phyloP scores from a whole-genome alignment of 2,113 vertebrate species.

The Serilophus lunatus region DNA sequence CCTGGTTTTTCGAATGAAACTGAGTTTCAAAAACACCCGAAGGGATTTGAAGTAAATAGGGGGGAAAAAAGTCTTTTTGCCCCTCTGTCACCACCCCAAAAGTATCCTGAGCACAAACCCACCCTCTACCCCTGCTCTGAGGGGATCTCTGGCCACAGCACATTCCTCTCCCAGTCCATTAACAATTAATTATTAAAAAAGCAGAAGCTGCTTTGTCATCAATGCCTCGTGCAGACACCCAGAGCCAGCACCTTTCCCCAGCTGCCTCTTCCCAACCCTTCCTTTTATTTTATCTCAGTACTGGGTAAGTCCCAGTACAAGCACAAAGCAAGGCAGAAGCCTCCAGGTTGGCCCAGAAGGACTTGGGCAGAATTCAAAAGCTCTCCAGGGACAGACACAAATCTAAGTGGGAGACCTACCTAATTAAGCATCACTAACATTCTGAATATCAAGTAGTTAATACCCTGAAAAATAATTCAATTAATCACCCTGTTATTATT shows the following conservation, averaged over 20 bases:
- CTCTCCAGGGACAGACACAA: not conserved
- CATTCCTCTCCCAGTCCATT: not conserved
- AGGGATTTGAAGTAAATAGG: not conserved
- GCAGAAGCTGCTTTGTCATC: constrained; percentile 23
- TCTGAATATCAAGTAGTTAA: constrained; percentile 19
- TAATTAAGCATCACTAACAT: constrained; percentile 29
- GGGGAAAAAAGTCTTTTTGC: not conserved
- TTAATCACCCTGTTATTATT: constrained; percentile 34
- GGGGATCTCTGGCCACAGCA: not conserved
- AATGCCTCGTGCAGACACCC: not conserved
- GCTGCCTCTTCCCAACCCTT: not conserved
- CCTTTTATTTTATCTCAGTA: not conserved
- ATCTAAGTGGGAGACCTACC: not conserved
- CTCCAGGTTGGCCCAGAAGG: not conserved
- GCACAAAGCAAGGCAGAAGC: not conserved
- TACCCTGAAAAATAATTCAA: constrained; percentile 42
- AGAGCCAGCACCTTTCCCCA: not conserved
- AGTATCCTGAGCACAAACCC: not conserved
- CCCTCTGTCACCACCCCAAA: not conserved
- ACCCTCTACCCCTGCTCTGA: not conserved
- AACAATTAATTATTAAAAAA: not conserved
- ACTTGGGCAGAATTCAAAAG: not conserved
- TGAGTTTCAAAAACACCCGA: not conserved
- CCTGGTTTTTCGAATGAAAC: not conserved
- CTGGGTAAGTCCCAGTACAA: not conserved